A percentile compares a stretch with the other conserved stretches of the same genome.
Conservation (phyloP, 2,797 vertebrate species). For the Rhynchotus rufescens region DNA sequence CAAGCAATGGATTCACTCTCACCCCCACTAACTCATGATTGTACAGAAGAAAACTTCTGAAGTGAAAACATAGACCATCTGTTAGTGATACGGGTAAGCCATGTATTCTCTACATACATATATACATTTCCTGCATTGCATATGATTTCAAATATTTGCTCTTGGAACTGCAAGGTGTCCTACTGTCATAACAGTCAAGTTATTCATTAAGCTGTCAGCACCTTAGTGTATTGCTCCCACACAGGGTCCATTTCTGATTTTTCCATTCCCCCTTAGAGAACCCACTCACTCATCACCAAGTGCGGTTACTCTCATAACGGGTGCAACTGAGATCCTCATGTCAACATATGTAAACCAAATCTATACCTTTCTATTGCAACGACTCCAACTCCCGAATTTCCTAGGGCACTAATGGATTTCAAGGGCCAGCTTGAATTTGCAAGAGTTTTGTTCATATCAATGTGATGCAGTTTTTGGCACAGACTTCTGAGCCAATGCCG, state of each 20-base stretch:
- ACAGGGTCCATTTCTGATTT: slow-evolving; percentile 77
- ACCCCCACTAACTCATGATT: slow-evolving; percentile 37
- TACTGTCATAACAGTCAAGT: slow-evolving; percentile 86
- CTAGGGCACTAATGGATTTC: slow-evolving; percentile 78
- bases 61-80: slow-evolving; percentile 79
- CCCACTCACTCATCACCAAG: slow-evolving; percentile 80
- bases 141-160: slow-evolving; percentile 86
- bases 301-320: slow-evolving; percentile 77
- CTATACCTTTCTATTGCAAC: slow-evolving; percentile 65
- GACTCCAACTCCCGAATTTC: slow-evolving; percentile 68
- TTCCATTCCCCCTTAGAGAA: slow-evolving; percentile 79
- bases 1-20: slow-evolving; percentile 63
- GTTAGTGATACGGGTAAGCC: slow-evolving; percentile 75
- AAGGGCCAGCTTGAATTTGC: slow-evolving; percentile 64
- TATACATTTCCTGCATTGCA: slow-evolving; percentile 81
- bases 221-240: slow-evolving; percentile 76
- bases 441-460: slow-evolving; percentile 65
- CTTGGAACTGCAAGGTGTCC: slow-evolving; percentile 83
- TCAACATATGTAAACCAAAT: slow-evolving; percentile 83
- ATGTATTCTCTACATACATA: slow-evolving; percentile 70
- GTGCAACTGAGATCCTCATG: slow-evolving; percentile 80
- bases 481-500: slow-evolving; percentile 69
- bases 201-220: slow-evolving; percentile 88
- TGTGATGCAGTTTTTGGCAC: slow-evolving; percentile 78
- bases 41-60: slow-evolving; percentile 74